phyloP scores from a whole-genome alignment of 1,140 invertebrate genomes.

The Phocides pigmalion region DNA sequence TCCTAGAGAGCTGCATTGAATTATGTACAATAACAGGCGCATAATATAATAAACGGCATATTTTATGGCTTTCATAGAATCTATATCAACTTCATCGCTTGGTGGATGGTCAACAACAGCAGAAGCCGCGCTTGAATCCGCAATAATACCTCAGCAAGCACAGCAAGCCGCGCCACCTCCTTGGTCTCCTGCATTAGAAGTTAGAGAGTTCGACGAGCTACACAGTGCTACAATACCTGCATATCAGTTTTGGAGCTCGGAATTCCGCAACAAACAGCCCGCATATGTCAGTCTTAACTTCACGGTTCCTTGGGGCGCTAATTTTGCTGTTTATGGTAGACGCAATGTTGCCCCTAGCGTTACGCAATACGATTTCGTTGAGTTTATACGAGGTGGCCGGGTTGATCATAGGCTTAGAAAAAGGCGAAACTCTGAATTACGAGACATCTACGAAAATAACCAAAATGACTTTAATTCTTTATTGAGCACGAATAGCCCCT shows the following conservation, averaged over 20 bases:
- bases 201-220: slow-evolving; percentile 91
- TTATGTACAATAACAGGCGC: too few species aligned
- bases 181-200: slow-evolving; percentile 92
- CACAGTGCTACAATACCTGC: slow-evolving; percentile 92
- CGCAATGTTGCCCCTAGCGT: slow-evolving; percentile 96
- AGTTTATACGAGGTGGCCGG: slow-evolving; percentile 93
- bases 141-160: slow-evolving; percentile 86
- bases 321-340: slow-evolving; percentile 96
- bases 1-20: too few species aligned
- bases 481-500: slow-evolving; percentile 81
- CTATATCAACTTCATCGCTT: slow-evolving; percentile 82
- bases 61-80: slow-evolving; percentile 70
- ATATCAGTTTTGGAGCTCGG: slow-evolving; percentile 95
- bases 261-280: slow-evolving; percentile 94
- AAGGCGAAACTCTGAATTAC: slow-evolving; percentile 70
- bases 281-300: slow-evolving; percentile 95
- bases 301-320: slow-evolving; percentile 94
- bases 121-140: slow-evolving; percentile 84
- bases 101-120: slow-evolving; percentile 79
- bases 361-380: slow-evolving; percentile 97
- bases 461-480: slow-evolving; percentile 69
- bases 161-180: slow-evolving; percentile 86
- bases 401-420: slow-evolving; percentile 89
- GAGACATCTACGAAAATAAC: slow-evolving; percentile 59
- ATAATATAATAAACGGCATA: too few species aligned